Conservation (phyloP, 2,888 invertebrate species). For the Drosophila mimica region DNA sequence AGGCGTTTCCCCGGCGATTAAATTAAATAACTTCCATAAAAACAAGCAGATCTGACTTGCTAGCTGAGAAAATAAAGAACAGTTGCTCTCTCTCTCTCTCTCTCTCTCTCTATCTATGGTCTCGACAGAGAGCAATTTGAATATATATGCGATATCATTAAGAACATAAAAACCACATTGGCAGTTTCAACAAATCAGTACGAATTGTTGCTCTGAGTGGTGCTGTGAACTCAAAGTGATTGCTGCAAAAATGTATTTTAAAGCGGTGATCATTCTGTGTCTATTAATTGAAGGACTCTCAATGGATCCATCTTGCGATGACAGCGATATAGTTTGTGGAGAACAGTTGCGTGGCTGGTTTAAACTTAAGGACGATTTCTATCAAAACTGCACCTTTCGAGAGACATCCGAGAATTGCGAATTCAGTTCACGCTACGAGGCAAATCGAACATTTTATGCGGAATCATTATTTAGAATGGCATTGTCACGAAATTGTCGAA, state of each 20-base stretch:
- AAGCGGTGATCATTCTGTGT: fast-evolving
- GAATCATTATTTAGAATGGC: no score
- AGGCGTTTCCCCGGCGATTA: no score
- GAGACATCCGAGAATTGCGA: background rate
- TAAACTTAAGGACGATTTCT: background rate
- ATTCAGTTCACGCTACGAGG: background rate
- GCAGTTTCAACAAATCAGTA: background rate
- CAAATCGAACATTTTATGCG: background rate
- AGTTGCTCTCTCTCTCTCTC: no score
- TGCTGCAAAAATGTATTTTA: background rate
- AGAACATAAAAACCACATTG: background rate
- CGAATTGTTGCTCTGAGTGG: fast-evolving
- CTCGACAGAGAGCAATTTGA: background rate
- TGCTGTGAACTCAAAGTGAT: background rate
- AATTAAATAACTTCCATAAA: no score
- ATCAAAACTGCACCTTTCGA: background rate
- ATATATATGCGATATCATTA: background rate
- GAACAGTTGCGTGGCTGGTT: background rate
- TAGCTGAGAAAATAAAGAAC: no score
- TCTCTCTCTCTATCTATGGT: no score
- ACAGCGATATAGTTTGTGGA: fast-evolving
- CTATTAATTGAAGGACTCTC: background rate
- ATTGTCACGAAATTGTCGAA: fast-evolving
- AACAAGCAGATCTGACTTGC: no score
- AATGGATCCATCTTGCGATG: background rate